These are phyloP conservation scores for Daphoenositta chrysoptera DNA, from an alignment of 2,113 vertebrate species.

Conservation along the genomic window DNA sequence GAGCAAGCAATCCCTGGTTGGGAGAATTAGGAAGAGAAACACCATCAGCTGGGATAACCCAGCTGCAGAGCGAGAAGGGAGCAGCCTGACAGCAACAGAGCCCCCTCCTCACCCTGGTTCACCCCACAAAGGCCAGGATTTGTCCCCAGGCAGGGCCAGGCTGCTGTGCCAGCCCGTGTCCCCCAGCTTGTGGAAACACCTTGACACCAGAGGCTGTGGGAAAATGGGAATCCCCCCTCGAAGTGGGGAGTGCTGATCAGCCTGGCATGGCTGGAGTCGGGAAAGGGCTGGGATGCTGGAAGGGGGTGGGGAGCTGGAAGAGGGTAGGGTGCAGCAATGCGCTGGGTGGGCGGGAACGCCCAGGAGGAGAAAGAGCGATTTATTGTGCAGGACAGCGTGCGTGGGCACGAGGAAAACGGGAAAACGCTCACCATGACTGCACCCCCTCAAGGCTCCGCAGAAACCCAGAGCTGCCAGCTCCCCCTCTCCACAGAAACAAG, in stretches of 20 bases:
- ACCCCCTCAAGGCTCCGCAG: background rate
- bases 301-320: background rate
- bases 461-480: background rate
- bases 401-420: background rate
- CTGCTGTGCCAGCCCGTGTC: rapidly evolving
- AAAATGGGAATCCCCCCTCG: background rate
- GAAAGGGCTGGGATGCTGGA: background rate
- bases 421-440: background rate
- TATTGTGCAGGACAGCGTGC: background rate
- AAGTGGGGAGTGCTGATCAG: background rate
- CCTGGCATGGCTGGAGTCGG: rapidly evolving
- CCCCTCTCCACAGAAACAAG: background rate
- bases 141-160: background rate
- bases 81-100: background rate
- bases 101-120: rapidly evolving
- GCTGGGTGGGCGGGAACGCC: rapidly evolving
- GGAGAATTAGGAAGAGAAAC: background rate
- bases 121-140: rapidly evolving
- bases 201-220: rapidly evolving
- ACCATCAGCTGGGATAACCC: background rate
- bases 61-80: background rate
- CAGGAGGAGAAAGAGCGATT: background rate
- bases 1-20: rapidly evolving
- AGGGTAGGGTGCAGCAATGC: background rate
- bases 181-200: background rate